These are phyloP conservation scores for Lacerta viridis DNA, from an alignment of 2,797 vertebrate genomes.

Conservation along the genomic window DNA sequence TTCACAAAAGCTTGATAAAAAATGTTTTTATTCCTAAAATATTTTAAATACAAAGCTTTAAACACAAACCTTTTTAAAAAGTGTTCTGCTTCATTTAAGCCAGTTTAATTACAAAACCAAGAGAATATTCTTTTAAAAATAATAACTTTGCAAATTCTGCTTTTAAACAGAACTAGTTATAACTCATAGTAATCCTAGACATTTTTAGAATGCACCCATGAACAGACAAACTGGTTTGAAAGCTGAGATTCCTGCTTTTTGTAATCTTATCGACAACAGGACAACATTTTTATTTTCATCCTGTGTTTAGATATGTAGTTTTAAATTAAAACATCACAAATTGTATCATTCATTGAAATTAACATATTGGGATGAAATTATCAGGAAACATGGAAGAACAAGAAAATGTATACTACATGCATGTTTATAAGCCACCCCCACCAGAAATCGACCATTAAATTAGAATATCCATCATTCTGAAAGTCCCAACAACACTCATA, in stretches of 20 bases:
- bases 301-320: background rate
- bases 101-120: constrained; percentile 52
- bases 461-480: background rate
- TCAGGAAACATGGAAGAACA: constrained; percentile 36
- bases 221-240: background rate
- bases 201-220: background rate
- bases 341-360: background rate
- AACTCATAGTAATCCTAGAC: constrained; percentile 25
- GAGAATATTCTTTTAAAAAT: background rate
- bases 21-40: background rate
- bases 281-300: background rate
- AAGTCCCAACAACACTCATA: constrained; percentile 7
- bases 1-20: constrained; percentile 17
- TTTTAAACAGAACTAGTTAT: constrained; percentile 37
- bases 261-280: background rate
- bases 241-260: constrained; percentile 6
- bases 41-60: constrained; percentile 41
- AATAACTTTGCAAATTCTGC: constrained; percentile 38
- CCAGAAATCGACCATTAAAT: background rate
- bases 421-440: background rate
- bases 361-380: constrained; percentile 40
- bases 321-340: background rate
- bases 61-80: constrained; percentile 8
- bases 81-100: background rate
- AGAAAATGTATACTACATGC: background rate